Conservation (phyloP, 2,113 vertebrate genomes). For the Trematocara nigrifrons region DNA sequence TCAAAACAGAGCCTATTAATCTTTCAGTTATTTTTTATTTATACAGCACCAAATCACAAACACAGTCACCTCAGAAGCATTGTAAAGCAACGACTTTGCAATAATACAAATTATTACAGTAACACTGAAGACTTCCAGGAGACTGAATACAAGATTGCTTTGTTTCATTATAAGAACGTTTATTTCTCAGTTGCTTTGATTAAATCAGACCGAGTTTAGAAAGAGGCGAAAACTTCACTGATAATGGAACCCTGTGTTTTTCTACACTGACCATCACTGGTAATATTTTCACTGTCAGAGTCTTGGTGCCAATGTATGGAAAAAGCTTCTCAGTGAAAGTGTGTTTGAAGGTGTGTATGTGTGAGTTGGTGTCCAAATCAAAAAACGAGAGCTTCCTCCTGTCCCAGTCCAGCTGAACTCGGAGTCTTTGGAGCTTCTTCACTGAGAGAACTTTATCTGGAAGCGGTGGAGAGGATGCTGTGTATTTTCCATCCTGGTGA, state of each 20-base stretch:
- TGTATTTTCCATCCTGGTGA: neutral
- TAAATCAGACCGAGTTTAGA: neutral
- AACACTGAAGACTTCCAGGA: neutral
- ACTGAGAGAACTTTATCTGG: neutral
- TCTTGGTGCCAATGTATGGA: neutral
- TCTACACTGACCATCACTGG: neutral
- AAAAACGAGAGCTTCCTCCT: neutral
- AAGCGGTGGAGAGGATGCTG: fast-evolving
- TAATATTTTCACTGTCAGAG: neutral
- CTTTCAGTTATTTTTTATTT: neutral
- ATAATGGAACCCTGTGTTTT: neutral
- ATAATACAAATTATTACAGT: neutral
- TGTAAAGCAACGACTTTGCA: fast-evolving
- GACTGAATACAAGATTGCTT: neutral
- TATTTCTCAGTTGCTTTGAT: neutral
- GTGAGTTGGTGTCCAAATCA: neutral
- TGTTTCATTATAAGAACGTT: neutral
- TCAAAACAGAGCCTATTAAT: no score
- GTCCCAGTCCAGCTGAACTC: neutral
- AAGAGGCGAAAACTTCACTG: neutral
- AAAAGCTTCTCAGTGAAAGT: neutral
- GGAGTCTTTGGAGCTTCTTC: neutral
- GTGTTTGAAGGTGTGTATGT: neutral
- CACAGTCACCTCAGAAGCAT: fast-evolving
- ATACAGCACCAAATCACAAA: neutral